A percentile compares a stretch with the other conserved stretches of the same genome.
Conservation (phyloP, 2,888 invertebrate species). For the Agrochola litura region DNA sequence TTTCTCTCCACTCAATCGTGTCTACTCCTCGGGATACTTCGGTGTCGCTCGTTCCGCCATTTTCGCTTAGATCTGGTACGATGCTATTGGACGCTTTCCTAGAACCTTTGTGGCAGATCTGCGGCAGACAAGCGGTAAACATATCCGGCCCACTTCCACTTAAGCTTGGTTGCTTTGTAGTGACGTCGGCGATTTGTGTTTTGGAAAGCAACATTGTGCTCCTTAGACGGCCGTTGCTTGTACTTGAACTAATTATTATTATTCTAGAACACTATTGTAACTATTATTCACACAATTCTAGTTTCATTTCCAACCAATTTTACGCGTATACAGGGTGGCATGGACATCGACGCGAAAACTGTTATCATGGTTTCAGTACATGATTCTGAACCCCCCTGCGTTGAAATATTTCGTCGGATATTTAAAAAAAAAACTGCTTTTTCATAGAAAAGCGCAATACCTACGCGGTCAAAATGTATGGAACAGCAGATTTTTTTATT, state of each 20-base stretch:
- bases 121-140: conserved; percentile 1
- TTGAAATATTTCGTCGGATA: no score
- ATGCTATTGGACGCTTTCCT: not conserved
- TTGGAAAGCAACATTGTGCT: not conserved
- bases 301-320: not conserved
- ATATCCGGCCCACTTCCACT: not conserved
- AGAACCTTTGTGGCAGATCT: not conserved
- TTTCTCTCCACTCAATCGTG: not conserved
- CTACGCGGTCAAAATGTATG: no score
- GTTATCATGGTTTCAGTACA: no score
- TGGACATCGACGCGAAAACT: no score
- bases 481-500: no score
- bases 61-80: not conserved
- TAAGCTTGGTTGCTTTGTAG: not conserved
- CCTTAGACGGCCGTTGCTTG: no score
- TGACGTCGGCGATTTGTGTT: not conserved
- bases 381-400: no score
- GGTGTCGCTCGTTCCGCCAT: not conserved
- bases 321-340: no score
- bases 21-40: no score
- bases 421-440: no score
- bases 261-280: not conserved
- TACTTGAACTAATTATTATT: not conserved
- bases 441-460: no score
- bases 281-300: not conserved